Evolutionary conservation across 2,888 invertebrate species (phyloP), one percentile per base, ranked within the genome.

Genomic region (Dyspetes luteomarginatus): DNA sequence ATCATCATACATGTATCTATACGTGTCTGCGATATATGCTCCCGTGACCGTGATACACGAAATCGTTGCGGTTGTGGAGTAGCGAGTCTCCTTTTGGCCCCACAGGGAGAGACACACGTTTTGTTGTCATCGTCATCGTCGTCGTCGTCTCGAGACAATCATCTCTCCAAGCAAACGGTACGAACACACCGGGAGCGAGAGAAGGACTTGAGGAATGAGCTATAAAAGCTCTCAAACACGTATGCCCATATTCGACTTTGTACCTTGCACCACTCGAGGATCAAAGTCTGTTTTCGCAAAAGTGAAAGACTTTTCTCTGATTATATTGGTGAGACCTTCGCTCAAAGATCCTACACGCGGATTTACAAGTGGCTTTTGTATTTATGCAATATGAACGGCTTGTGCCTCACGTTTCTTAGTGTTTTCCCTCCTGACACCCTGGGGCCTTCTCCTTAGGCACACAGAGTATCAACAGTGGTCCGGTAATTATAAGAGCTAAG

Each of bases 41-140:
- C 84, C 77, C 75, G 85, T 82, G 84, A 85, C 84, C 85, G 82
- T 85, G 84, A 87, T 84, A 85, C 85, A 36, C 19, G 19, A n/a
- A 83, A 85, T 85, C 85, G 88, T 86, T 86, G 85, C 83, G 84
- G 84, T 85, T 73, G 56, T 69, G 56, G 67, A 67, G 62, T 55
- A 48, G 7, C 60, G 15, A 58, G 26, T 52, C 45, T 48, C 19
- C 22, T 50, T 17, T 52, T 24, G 52, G 12, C 60, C 24, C 36
- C 24, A 26, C 12, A 12, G 58, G 9, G 28, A 50, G 28, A 19
- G n/a, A 62, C 1, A 45, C 9, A 22, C 2, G 19, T 22, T 22
- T 52, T 22, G 17, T 22, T 9, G 9, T 19, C 19, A 43, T 43
- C n/a, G 15, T 43, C 4, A 4, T 15, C 43, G 9, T 0, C 17